Conservation (phyloP, 2,113 vertebrate species). For the Nothoprocta perdicaria region DNA sequence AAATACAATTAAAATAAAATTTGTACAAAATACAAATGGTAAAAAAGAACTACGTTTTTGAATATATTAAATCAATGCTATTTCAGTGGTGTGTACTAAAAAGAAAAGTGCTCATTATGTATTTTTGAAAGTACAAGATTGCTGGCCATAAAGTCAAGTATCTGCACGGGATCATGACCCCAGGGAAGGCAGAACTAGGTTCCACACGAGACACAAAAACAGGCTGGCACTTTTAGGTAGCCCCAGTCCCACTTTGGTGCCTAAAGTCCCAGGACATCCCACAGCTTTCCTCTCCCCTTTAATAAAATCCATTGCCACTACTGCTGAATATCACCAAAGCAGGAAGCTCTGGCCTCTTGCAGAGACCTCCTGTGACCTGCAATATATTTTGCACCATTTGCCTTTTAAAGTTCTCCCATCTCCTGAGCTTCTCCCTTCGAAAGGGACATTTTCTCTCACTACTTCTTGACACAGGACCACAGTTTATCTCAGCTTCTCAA, state of each 20-base stretch:
- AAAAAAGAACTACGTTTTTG: background rate
- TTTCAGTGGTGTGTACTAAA: background rate
- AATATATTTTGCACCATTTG: background rate
- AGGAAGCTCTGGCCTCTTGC: rapidly evolving
- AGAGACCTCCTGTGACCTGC: background rate
- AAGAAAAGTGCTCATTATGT: background rate
- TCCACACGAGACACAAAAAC: background rate
- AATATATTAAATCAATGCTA: background rate
- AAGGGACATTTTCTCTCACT: background rate
- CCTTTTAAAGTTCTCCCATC: background rate
- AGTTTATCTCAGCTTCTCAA: conserved; percentile 9
- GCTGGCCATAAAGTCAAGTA: background rate
- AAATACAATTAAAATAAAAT: too few species aligned
- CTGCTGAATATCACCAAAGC: background rate
- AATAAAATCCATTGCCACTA: background rate
- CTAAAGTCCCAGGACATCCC: background rate
- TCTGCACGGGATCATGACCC: background rate
- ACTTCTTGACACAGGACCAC: background rate
- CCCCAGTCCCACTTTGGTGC: background rate
- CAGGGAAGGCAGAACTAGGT: background rate
- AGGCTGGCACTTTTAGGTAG: background rate
- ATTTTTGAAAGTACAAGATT: background rate
- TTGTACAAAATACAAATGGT: too few species aligned
- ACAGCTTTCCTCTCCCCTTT: background rate
- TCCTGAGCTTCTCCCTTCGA: background rate